Base-by-base conservation (phyloP, 1,140 invertebrate genomes). In the Drosophila guanche region DNA sequence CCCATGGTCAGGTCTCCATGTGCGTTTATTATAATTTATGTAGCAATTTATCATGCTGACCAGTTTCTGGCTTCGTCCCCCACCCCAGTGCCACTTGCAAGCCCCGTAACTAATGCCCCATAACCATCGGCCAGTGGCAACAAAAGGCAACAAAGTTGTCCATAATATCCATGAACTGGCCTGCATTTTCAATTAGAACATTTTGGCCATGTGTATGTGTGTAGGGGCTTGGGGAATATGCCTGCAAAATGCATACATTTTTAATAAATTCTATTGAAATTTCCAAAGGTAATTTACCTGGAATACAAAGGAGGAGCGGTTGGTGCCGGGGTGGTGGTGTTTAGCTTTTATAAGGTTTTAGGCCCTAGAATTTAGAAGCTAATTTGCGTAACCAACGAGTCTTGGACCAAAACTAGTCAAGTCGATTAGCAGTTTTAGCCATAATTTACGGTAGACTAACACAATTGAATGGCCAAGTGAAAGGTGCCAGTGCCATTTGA, bases 1-100 rank as follows among this genome's bases (percentile, higher is more conserved):
- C 40, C 70, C 57, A 37, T 47, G 50, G 41, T 29, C 66, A 22
- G 45, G 61, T 72, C 29, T 46, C 53, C 71, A 67, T 84, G 63
- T 66, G 77, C 68, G 77, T 85, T 77, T 81, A 81, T 86, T 81
- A 85, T 86, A 85, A 85, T 85, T 85, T 86, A 85, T 85, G 77
- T 85, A 86, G 79, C 77, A 86, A 85, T 85, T 86, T 81, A 86
- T 85, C 81, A 85, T 86, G 68, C 25, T 62, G 54, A 42, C n/a
- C 41, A 60, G 42, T 37, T 5, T 10, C 23, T 33, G 20, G 4
- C 37, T 23, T 20, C 16, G 1, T 22, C 59, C 53, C 27, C 37
- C 6, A 12, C 25, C 33, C 12, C n/a, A 1, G 4, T 40, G 27
- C 25, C 29, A 5, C 42, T 52, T 41, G 20, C 0, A 48, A 3